A percentile compares a stretch with the other conserved stretches of the same genome.
These are phyloP conservation scores for Neogobius melanostomus DNA, from an alignment of 2,113 vertebrate genomes.

Conservation along the genomic window DNA sequence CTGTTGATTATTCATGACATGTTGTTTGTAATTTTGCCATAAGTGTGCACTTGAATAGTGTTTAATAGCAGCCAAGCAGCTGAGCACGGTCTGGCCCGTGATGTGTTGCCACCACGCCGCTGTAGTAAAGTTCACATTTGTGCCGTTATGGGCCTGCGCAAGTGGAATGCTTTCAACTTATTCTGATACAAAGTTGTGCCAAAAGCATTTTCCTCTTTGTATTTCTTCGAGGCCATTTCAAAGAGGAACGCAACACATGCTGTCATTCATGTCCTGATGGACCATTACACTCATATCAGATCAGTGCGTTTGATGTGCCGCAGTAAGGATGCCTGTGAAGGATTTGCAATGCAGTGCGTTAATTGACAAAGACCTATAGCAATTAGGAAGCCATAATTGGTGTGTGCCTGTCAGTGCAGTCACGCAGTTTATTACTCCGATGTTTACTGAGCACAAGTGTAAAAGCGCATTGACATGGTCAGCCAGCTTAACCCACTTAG, in stretches of 20 bases:
- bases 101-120: conserved; percentile 35
- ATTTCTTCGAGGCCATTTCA: conserved; percentile 50
- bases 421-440: conserved; percentile 71
- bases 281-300: conserved; percentile 63
- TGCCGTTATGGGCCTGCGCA: conserved; percentile 53
- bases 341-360: conserved; percentile 63
- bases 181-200: conserved; percentile 64
- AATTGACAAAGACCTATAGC: conserved; percentile 70
- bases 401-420: conserved; percentile 68
- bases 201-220: conserved; percentile 44
- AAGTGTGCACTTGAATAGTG: background rate
- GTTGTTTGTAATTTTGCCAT: background rate
- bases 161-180: conserved; percentile 72
- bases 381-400: conserved; percentile 71
- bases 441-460: conserved; percentile 79
- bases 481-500: too few relatives aligned
- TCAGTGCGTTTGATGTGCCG: conserved; percentile 59
- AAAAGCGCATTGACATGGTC: conserved; percentile 53
- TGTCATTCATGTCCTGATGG: conserved; percentile 62
- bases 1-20: background rate
- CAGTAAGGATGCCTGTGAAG: conserved; percentile 62
- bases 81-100: conserved; percentile 15
- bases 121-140: conserved; percentile 45
- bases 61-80: background rate
- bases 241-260: conserved; percentile 64